Conservation (phyloP, 2,797 vertebrate species). For the Heliangelus exortis region DNA sequence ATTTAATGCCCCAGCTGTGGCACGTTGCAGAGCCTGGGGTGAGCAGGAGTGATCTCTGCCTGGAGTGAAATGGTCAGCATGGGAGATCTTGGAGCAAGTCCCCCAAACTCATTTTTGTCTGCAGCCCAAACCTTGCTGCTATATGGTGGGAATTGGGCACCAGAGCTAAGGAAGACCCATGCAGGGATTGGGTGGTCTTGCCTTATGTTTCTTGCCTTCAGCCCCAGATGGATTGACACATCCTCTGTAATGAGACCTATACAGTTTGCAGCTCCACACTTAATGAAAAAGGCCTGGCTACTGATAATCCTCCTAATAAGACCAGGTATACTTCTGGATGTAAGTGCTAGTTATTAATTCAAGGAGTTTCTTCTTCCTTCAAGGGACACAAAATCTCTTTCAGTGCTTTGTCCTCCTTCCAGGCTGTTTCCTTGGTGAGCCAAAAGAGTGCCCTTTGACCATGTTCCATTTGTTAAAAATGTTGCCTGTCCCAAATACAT, state of each 20-base stretch:
- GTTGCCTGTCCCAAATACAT: neutral
- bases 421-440: neutral
- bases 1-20: neutral
- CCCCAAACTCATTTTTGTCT: neutral
- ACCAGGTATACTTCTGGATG: neutral
- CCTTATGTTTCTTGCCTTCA: neutral
- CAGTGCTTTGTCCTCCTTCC: neutral
- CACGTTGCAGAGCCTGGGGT: accelerated
- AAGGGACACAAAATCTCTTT: neutral
- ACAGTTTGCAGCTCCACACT: neutral
- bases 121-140: neutral
- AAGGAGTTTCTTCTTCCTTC: neutral
- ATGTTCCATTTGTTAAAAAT: neutral
- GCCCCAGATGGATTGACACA: neutral
- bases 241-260: accelerated
- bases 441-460: neutral
- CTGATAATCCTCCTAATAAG: slow-evolving; percentile 6
- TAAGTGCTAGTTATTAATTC: slow-evolving; percentile 3
- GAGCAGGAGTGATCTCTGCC: neutral
- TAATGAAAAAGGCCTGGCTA: neutral
- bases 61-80: neutral
- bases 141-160: accelerated
- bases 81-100: neutral
- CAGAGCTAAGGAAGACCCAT: neutral
- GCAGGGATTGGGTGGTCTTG: neutral